Conservation (phyloP, 2,113 vertebrate genomes). For the Gobius niger region DNA sequence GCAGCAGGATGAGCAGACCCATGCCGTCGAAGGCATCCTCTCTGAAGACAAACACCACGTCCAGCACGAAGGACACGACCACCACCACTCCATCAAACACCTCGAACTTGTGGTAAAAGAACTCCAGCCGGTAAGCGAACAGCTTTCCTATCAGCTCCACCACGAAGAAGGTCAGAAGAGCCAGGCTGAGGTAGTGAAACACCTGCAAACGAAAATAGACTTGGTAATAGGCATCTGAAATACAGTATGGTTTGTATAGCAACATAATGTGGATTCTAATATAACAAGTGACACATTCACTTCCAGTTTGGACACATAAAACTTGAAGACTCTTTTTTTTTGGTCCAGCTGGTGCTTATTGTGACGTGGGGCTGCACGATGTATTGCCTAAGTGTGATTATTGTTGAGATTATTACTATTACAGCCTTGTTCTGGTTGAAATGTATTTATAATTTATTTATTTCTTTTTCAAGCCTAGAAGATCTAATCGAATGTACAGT, state of each 20-base stretch:
- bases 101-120: slow-evolving; percentile 95
- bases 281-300: neutral
- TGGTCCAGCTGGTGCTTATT: neutral
- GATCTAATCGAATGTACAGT: too few relatives aligned
- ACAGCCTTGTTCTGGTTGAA: too few relatives aligned
- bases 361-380: neutral
- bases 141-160: slow-evolving; percentile 88
- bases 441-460: too few relatives aligned
- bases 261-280: neutral
- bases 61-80: slow-evolving; percentile 87
- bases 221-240: neutral
- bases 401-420: too few relatives aligned
- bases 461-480: too few relatives aligned
- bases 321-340: too few relatives aligned
- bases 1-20: slow-evolving; percentile 88
- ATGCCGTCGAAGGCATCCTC: slow-evolving; percentile 87
- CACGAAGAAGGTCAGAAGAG: slow-evolving; percentile 88
- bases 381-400: too few relatives aligned
- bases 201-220: slow-evolving; percentile 70
- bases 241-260: neutral
- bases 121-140: slow-evolving; percentile 85
- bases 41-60: slow-evolving; percentile 82
- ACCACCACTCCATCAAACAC: slow-evolving; percentile 89
- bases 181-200: slow-evolving; percentile 90
- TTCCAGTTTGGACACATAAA: neutral